Percentiles rank a stretch among this genome's conserved stretches.
phyloP scores from a whole-genome alignment of 2,797 vertebrate species.

The Hypotaenidia philippensis region DNA sequence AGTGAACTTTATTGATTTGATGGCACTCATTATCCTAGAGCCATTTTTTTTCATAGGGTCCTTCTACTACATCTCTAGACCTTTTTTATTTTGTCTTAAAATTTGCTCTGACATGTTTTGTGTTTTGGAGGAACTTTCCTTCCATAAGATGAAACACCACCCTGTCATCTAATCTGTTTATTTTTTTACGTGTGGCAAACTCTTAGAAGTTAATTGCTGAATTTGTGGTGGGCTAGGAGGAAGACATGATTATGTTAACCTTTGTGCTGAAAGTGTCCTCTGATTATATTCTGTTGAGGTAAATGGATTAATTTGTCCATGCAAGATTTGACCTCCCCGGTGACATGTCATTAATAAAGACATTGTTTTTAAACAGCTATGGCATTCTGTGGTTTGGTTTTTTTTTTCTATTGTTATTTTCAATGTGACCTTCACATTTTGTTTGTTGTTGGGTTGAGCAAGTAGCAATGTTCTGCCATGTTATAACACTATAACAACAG shows the following conservation, averaged over 20 bases:
- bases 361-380: neutral
- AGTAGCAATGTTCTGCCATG: neutral
- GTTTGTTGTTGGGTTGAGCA: neutral
- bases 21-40: conserved; percentile 1
- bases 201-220: neutral
- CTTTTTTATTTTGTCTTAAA: neutral
- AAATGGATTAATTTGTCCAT: neutral
- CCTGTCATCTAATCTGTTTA: neutral
- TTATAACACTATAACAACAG: rapidly evolving
- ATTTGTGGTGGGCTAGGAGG: neutral
- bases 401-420: neutral
- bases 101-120: neutral
- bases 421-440: neutral
- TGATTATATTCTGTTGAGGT: neutral
- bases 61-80: neutral
- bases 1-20: neutral
- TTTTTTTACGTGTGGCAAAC: neutral
- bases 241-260: neutral
- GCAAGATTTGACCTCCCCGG: neutral
- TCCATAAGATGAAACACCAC: neutral
- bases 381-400: neutral
- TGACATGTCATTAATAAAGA: neutral
- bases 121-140: conserved; percentile 15
- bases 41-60: conserved; percentile 17
- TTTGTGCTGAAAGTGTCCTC: neutral